Conservation (phyloP, 2,888 invertebrate species). For the Villa cingulata region DNA sequence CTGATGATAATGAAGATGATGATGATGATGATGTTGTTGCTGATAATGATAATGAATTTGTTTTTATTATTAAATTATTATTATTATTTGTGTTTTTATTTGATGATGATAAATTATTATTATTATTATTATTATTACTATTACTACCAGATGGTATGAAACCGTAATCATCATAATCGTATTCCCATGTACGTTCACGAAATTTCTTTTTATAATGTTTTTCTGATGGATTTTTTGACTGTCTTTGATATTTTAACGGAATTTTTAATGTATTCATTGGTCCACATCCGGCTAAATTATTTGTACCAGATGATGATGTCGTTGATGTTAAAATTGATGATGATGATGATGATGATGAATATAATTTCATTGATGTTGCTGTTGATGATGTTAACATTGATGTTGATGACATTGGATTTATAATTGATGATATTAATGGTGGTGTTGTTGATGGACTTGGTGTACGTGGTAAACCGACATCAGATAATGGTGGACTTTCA, state of each 20-base stretch:
- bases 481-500: slow-evolving; percentile 40
- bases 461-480: slow-evolving; percentile 33
- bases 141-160: slow-evolving; percentile 4
- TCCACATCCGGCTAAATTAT: slow-evolving; percentile 17
- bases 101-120: background rate
- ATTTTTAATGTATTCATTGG: slow-evolving; percentile 32
- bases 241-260: slow-evolving; percentile 47
- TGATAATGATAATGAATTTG: slow-evolving; percentile 2
- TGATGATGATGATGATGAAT: background rate
- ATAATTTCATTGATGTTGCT: background rate
- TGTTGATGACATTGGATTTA: background rate
- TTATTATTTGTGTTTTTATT: background rate
- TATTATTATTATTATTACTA: slow-evolving; percentile 6
- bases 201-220: slow-evolving; percentile 75
- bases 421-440: slow-evolving; percentile 18
- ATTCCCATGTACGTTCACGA: slow-evolving; percentile 62
- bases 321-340: slow-evolving; percentile 2
- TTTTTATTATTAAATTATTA: background rate
- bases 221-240: slow-evolving; percentile 38
- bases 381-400: background rate
- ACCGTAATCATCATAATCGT: slow-evolving; percentile 32
- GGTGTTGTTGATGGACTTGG: slow-evolving; percentile 33
- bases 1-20: slow-evolving; percentile 16
- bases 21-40: slow-evolving; percentile 23
- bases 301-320: background rate